These are phyloP conservation scores for Pionites leucogaster DNA, from an alignment of 2,113 vertebrate genomes.

Conservation along the genomic window DNA sequence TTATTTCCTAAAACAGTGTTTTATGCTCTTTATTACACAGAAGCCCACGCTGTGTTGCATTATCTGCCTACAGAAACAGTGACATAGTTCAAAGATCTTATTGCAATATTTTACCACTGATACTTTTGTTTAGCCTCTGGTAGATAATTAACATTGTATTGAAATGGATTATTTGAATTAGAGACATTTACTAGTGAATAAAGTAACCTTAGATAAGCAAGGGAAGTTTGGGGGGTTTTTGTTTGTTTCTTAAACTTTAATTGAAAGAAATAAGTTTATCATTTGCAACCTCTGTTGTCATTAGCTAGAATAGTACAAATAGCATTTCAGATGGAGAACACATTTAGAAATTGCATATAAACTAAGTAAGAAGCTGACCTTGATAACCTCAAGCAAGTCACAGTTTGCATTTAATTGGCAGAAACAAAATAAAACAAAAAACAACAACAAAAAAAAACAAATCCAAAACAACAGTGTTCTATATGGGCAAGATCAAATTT, in stretches of 20 bases:
- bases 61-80: background rate
- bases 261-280: background rate
- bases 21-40: background rate
- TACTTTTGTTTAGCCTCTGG: background rate
- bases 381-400: background rate
- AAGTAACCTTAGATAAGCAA: background rate
- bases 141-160: background rate
- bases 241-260: background rate
- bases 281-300: background rate
- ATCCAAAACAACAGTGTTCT: background rate
- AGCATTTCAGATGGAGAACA: background rate
- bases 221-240: rapidly evolving
- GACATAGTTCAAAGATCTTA: background rate
- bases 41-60: background rate
- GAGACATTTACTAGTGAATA: background rate
- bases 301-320: background rate
- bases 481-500: background rate
- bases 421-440: background rate
- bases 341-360: background rate
- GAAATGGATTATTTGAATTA: background rate
- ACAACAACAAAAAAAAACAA: no score
- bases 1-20: background rate
- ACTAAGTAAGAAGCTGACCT: background rate
- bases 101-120: background rate
- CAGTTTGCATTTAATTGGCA: background rate